phyloP scores from a whole-genome alignment of 2,113 vertebrate species.

The Chaetodon auriga region DNA sequence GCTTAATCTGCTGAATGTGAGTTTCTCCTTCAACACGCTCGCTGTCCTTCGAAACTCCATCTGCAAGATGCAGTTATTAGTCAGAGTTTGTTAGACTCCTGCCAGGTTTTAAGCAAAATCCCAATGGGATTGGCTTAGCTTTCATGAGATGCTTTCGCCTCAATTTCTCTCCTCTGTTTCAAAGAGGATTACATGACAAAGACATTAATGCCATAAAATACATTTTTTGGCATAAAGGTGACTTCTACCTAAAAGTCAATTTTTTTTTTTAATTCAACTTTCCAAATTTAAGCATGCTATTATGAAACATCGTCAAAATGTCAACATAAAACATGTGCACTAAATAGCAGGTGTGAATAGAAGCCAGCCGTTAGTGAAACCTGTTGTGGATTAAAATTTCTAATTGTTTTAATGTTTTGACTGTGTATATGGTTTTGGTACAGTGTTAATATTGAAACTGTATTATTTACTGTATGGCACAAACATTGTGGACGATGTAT shows the following conservation, averaged over 20 bases:
- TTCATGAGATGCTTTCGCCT: conserved; percentile 60
- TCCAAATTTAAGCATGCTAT: not conserved
- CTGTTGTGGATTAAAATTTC: conserved; percentile 20
- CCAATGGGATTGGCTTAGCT: conserved; percentile 67
- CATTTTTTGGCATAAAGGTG: conserved; percentile 62
- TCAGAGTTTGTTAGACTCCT: conserved; percentile 71
- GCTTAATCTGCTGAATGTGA: conserved; percentile 50
- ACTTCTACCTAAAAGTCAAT: conserved; percentile 46
- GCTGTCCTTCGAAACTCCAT: conserved; percentile 52
- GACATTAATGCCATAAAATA: conserved; percentile 66
- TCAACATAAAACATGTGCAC: not conserved
- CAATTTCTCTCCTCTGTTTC: conserved; percentile 62
- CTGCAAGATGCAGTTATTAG: conserved; percentile 68
- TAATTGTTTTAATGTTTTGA: no score
- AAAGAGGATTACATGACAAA: conserved; percentile 77
- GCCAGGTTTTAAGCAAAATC: conserved; percentile 70
- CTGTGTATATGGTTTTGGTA: no score
- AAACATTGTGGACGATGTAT: not conserved
- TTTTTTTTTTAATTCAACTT: conserved; percentile 1
- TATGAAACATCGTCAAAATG: not conserved
- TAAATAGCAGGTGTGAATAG: not conserved
- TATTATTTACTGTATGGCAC: no score
- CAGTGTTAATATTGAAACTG: no score
- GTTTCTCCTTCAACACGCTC: conserved; percentile 54
- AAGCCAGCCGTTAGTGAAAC: not conserved